Evolutionary conservation across 2,113 vertebrate species (phyloP), one percentile per base, ranked within the genome.

Genomic region (Ageneiosus marmoratus): DNA sequence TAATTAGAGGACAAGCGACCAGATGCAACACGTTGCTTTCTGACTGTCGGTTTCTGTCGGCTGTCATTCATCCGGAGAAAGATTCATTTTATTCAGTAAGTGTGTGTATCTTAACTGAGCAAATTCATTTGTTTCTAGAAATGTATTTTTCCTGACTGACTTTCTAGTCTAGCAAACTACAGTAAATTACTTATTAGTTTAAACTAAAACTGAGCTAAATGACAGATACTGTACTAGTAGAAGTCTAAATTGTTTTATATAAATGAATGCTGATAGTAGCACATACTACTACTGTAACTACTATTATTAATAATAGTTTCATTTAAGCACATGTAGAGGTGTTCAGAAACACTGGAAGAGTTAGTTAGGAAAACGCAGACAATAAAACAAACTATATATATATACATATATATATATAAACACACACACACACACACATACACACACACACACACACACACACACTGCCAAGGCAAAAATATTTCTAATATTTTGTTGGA

Each of bases 11-110:
- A n/a, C 70, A 81, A 70, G 41, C n/a, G n/a, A 81, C 55, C 82
- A 46, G 51, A 84, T 87, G 92, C 94, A 94, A 94, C 93, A 94
- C 91, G 92, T 94, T 93, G 91, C 84, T 88, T 53, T 89, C 86
- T 87, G 63, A 74, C 86, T 83, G 84, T 80, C 87, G 73, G 90
- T 83, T 82, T 86, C 85, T 83, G 87, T 88, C 5, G 27, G 83
- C 74, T 87, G 90, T 89, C 92, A 88, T 87, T 79, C 85, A 86
- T 88, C 89, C 89, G 15, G 50, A 32, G 9, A 89, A 84, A 67
- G 11, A 87, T 53, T 86, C 67, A 27, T 20, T 58, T 27, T 65
- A 80, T 88, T 86, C 89, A 92, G 92, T 94, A 90, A 92, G 92
- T 90, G 84, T 60, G 72, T 62, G 65, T 29, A 56, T 20, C 75